phyloP scores from a whole-genome alignment of 2,113 vertebrate genomes.

The Taxidea taxus region DNA sequence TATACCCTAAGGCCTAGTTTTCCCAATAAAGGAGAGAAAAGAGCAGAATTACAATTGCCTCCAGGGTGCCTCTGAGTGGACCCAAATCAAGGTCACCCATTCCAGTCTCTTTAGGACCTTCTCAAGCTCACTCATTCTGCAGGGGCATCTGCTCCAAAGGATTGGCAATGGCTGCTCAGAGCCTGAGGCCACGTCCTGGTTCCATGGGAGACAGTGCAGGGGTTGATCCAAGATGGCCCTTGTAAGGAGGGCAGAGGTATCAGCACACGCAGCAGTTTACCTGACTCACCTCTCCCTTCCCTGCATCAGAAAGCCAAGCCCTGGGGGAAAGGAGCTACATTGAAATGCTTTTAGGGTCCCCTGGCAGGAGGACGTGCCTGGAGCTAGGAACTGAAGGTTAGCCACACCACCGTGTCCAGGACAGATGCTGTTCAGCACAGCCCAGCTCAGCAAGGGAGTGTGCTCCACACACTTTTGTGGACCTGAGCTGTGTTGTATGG shows the following conservation, averaged over 20 bases:
- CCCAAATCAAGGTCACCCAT: neutral
- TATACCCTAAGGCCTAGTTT: neutral
- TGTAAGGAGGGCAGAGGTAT: neutral
- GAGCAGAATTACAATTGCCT: neutral
- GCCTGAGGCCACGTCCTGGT: neutral
- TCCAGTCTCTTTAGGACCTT: too few relatives aligned
- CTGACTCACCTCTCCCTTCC: neutral
- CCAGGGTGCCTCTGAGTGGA: fast-evolving
- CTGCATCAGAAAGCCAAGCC: neutral
- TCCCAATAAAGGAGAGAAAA: neutral
- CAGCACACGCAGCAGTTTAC: fast-evolving
- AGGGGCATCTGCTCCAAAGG: neutral
- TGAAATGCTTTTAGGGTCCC: neutral
- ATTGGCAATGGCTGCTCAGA: neutral
- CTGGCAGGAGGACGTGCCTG: neutral
- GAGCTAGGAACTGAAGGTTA: neutral
- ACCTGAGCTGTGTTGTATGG: fast-evolving
- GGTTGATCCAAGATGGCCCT: fast-evolving
- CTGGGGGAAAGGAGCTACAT: neutral
- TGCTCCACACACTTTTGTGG: neutral
- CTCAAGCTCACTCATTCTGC: neutral
- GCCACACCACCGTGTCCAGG: neutral
- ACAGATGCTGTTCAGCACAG: too few relatives aligned
- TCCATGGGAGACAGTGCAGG: fast-evolving
- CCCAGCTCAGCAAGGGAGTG: neutral